Percentiles rank a stretch among this genome's conserved stretches.
These are phyloP conservation scores for Podabrus alpinus DNA, from an alignment of 2,888 invertebrate species.

Conservation along the genomic window DNA sequence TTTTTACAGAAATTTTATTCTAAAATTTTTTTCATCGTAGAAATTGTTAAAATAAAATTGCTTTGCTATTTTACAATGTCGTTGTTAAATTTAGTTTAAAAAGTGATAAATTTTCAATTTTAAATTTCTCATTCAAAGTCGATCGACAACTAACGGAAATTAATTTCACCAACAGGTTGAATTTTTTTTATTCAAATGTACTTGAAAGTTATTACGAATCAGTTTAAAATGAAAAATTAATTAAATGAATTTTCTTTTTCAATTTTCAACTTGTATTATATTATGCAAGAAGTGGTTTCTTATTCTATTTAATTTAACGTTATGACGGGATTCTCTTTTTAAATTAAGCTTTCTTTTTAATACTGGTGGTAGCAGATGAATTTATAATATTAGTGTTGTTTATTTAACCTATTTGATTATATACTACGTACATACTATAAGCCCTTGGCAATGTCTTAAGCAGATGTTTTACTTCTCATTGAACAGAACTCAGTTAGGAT, in stretches of 20 bases:
- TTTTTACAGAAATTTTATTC: neutral
- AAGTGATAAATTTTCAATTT: neutral
- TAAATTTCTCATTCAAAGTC: neutral
- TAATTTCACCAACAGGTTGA: slow-evolving; percentile 1
- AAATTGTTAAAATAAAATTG: neutral
- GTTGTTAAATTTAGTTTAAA: neutral
- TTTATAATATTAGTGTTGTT: neutral
- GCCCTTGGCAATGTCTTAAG: neutral
- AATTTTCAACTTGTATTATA: neutral
- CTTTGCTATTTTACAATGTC: neutral
- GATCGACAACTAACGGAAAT: neutral
- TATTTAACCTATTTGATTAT: neutral
- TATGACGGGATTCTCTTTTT: neutral
- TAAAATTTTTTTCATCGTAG: neutral
- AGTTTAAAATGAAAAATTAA: neutral
- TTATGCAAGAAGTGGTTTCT: neutral
- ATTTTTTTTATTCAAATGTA: neutral
- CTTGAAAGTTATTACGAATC: neutral
- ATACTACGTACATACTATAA: neutral
- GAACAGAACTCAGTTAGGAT: neutral
- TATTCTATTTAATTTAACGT: neutral
- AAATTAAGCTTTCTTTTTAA: neutral
- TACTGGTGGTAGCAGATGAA: no score
- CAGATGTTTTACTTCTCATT: neutral
- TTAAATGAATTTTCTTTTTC: neutral